Base-by-base conservation (phyloP, 64 coral and sea anemone genomes). In the Porites lutea region DNA sequence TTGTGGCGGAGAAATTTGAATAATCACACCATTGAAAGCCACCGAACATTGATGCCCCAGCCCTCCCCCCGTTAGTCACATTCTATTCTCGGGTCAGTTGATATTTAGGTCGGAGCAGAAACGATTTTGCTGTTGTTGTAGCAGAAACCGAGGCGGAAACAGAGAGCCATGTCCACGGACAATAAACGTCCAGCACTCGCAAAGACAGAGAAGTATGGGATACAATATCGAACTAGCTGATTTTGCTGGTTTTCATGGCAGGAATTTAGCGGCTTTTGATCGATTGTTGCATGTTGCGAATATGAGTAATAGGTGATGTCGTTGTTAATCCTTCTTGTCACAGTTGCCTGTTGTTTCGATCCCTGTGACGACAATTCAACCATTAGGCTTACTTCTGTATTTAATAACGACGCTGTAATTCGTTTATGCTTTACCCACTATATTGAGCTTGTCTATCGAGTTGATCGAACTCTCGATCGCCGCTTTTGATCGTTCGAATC, bases 121-220 rank as follows among this genome's bases (percentile, higher is more conserved):
- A 48, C 37, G 23, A 8, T 37, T 12, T 48, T 74, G 71, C 10
- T 48, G 14, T 8, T 12, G 4, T 49, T 47, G 13, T 19, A 18
- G 48, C 48, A 14, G 16, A 6, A 52, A 5, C 4, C 15, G 14
- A 76, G 47, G 8, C 13, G 8, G 48, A 49, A 19, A 76, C 47
- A 43, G 14, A 8, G n/a, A 46, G 48, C 15, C 45, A 84, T 84
- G 81, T 84, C 81, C 15, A 21, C 81, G 18, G 81, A 84, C 0
- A 68, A 84, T 23, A 84, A 84, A 69, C 46, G 81, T 12, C 81
- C 81, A 8, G 8, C 81, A 15, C 81, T 84, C 2, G 63, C 65
- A 19, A 84, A 84, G 16, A 46, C 81, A 84, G 81, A 84, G 81
- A 84, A 84, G 81, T 84, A 84, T 51, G 80, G 12, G 6, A 15